Evolutionary conservation across 2,797 vertebrate species (phyloP).

Genomic region (Allobates femoralis): DNA sequence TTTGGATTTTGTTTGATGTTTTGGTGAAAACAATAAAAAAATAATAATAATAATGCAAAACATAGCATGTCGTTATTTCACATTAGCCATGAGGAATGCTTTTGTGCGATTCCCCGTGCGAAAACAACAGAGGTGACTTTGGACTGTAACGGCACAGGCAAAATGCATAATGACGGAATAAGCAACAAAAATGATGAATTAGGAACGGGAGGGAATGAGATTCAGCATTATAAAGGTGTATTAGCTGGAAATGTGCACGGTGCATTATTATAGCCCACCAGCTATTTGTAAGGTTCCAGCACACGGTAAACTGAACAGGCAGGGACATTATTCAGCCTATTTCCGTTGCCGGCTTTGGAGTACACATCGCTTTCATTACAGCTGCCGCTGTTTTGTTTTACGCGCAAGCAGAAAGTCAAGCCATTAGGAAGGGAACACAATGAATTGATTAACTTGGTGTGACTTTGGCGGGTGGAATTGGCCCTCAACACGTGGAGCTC

Average conservation of each 20-base stretch:
- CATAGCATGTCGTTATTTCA: constrained; percentile 69
- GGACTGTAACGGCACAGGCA: not conserved
- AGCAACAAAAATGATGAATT: constrained; percentile 22
- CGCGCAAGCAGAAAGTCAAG: not conserved
- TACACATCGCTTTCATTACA: constrained; percentile 16
- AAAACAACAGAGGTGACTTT: constrained; percentile 16
- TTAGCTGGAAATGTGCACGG: not conserved
- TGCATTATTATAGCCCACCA: constrained; percentile 18
- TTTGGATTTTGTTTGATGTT: constrained; percentile 70
- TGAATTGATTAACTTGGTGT: not conserved
- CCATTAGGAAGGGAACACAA: not conserved
- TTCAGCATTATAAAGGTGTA: not conserved
- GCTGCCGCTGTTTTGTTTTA: constrained; percentile 5
- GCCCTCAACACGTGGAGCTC: not conserved
- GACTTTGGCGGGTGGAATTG: constrained; percentile 3
- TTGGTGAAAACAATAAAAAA: constrained; percentile 64
- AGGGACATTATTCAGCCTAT: constrained; percentile 1
- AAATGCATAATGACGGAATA: not conserved
- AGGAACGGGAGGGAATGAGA: not conserved
- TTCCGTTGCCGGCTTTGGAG: constrained; percentile 4
- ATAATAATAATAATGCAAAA: constrained; percentile 74
- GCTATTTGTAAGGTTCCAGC: not conserved
- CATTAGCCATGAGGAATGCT: constrained; percentile 59
- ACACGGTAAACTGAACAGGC: not conserved
- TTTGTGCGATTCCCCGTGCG: not conserved